Base-by-base conservation (phyloP, 2,797 vertebrate species). In the Centroberyx gerrardi region DNA sequence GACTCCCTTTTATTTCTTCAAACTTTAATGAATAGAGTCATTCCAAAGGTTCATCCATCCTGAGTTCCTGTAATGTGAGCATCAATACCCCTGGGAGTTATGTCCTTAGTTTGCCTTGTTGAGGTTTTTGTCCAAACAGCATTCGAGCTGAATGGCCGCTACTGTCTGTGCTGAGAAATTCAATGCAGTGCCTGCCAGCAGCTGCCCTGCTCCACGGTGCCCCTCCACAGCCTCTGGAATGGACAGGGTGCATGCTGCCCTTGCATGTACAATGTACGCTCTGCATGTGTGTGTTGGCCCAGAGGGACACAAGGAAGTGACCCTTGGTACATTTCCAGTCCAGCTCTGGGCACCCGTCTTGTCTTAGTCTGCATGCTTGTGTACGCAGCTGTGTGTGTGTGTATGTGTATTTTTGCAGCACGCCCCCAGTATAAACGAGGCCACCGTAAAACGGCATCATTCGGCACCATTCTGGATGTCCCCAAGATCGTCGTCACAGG, bases 401-500 rank as follows among this genome's bases (percentile, higher is more conserved):
- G 80, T 97, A 89, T 98, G 95, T 99, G 96, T 99, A 94, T 99
- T 97, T 98, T 97, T 93, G 96, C 98, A 97, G 98, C 96, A 96
- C 94, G 92, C 91, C 92, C 93, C 86, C 97, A 95, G 95, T 97
- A 95, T 97, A 99, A 98, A 96, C 96, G 96, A 96, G 98, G 98
- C 94, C 98, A 99, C 92, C 98, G 98, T 98, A 99, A 99, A 99
- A 99, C 98, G 62, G 98, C 98, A 91, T 99, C 98, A 85, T 96
- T 95, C 94, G 98, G 98, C 96, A 99, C 97, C 97, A 98, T 99
- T 97, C 97, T 99, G 97, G 98, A 99, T 95, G 95, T 99, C 94
- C 98, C 98, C 96, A 97, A 99, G 97, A 98, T 99, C 98, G 93
- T 98, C 98, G 94, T 98, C 94, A 96, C 98, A 99, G 98, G 98